These are phyloP conservation scores for Rhogogaster chlorosoma DNA, from an alignment of 2,888 invertebrate species.

Conservation along the genomic window DNA sequence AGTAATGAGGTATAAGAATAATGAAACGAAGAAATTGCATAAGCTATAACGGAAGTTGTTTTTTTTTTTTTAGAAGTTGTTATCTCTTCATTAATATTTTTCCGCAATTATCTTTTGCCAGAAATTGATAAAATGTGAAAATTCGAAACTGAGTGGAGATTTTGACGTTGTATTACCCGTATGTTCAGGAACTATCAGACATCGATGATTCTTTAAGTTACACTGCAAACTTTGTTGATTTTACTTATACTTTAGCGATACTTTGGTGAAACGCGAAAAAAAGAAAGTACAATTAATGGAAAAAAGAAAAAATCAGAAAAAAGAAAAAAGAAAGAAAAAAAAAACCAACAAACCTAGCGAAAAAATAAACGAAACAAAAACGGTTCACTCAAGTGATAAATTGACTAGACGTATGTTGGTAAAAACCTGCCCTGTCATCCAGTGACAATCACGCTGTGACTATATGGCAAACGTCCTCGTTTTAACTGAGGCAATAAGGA, in stretches of 20 bases:
- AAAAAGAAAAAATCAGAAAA: background rate
- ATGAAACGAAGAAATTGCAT: background rate
- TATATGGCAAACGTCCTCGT: conserved; percentile 22
- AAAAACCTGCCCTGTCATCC: conserved; percentile 4
- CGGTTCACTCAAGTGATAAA: conserved; percentile 3
- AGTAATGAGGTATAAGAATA: background rate
- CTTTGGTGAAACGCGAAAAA: background rate
- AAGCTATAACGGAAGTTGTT: background rate
- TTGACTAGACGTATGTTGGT: conserved; percentile 17
- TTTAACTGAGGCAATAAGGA: conserved; percentile 2
- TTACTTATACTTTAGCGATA: no score
- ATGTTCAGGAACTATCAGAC: background rate
- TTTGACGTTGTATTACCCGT: background rate
- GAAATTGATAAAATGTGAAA: background rate
- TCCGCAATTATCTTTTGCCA: background rate
- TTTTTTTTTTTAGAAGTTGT: background rate
- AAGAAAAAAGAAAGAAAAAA: background rate
- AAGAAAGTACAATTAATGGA: background rate
- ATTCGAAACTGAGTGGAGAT: background rate
- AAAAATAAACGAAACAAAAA: background rate
- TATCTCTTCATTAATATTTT: background rate
- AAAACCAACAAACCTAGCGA: background rate
- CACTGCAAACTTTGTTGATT: background rate
- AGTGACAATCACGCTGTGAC: background rate
- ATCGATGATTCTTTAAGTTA: background rate